Conservation (phyloP, 1,140 invertebrate genomes). For the Prorops nasuta region DNA sequence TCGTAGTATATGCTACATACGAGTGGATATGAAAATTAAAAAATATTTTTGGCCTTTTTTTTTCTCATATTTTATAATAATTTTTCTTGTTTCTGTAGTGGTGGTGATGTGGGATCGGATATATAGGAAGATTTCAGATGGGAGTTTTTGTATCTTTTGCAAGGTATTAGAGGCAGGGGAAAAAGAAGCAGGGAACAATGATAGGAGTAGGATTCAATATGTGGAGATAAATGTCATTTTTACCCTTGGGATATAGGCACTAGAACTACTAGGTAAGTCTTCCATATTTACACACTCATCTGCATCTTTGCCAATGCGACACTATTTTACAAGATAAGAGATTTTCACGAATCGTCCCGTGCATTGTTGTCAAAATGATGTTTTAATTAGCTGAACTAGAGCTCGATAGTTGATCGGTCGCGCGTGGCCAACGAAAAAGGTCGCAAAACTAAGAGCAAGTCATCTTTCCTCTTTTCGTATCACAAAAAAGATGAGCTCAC, state of each 20-base stretch:
- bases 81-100: conserved; percentile 14
- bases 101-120: not conserved
- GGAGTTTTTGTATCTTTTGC: conserved; percentile 4
- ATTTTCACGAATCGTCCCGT: no score
- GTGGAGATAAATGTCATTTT: not conserved
- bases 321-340: no score
- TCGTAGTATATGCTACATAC: conserved; percentile 24
- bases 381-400: no score
- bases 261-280: conserved; percentile 21
- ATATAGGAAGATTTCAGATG: not conserved
- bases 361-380: no score
- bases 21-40: conserved; percentile 39
- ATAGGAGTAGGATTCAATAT: no score
- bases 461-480: no score
- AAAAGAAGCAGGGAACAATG: not conserved
- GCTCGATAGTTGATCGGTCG: no score
- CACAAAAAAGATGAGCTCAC: no score
- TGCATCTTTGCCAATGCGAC: no score
- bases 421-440: no score
- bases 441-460: no score
- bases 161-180: not conserved
- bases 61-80: conserved; percentile 19
- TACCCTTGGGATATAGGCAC: conserved; percentile 21
- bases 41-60: conserved; percentile 41
- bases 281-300: conserved; percentile 4